Evolutionary conservation across 2,888 invertebrate genomes (phyloP), one percentile per base, ranked within the genome.

Genomic region (Ichneumoninae sp.): DNA sequence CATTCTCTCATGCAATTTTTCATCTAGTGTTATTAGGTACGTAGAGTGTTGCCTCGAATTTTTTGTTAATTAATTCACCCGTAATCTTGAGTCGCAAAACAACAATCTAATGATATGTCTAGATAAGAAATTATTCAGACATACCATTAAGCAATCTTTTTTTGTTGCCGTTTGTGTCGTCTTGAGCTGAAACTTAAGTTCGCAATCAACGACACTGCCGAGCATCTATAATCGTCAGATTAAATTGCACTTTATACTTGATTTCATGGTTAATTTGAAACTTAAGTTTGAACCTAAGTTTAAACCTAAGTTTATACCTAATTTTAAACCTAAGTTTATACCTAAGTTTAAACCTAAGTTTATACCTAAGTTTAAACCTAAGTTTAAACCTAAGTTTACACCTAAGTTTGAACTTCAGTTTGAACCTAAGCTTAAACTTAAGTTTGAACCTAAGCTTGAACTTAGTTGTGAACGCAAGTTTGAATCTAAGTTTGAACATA

Each of bases 21-120:
- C 22, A 60, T 82, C 71, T 33, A 76, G 26, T 65, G 44, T 73
- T 70, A 30, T 75, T 82, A 81, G 81, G 76, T 82, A 82, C 70
- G 70, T 33, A 79, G 36, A 75, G 65, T 75, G 73, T 74, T n/a
- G 80, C 54, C n/a, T 82, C 30, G 6, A 33, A 50, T 54, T 33
- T 33, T 54, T n/a, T 33, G 26, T n/a, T 70, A 44, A 52, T 78
- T 60, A 65, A 19, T 52, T 54, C 52, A 66, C 16, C 33, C 52
- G 26, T 36, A 16, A 26, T 26, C 33, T 44, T 57, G 52, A 6
- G 36, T 16, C 40, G 10, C 10, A 40, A 40, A 40, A 40, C 10
- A 10, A 10, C 5, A 40, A 40, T 40, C 3, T 40, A 40, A 40
- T 40, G 40, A 40, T 40, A 40, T 40, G 40, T 40, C 40, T 10